Base-by-base conservation (phyloP, 2,888 invertebrate genomes). In the Lasioglossum pauxillum region DNA sequence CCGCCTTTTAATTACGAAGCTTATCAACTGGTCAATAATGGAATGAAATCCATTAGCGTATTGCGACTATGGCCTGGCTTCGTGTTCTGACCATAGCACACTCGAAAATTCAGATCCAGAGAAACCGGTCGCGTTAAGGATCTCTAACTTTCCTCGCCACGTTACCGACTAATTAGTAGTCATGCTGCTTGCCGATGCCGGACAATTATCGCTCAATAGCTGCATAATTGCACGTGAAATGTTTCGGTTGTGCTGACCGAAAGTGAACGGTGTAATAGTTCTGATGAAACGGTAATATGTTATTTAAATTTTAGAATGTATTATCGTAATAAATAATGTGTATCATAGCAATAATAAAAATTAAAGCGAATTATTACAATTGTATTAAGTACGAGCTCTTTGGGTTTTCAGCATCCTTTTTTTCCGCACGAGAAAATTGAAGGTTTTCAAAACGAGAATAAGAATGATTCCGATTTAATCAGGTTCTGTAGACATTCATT, bases 1-100 rank as follows among this genome's bases (percentile, higher is more conserved):
- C 80, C 38, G 46, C 73, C 75, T 88, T 85, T 88, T 85, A 88
- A 85, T 85, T 86, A 79, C 72, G 64, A 16, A 44, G 73, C 57
- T 86, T 73, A 81, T 86, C 86, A 64, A 53, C 10, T 69, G 78
- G 23, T 46, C 76, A 71, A 83, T 86, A 87, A 81, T 73, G 81
- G 35, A 81, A 81, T 81, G 83, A 86, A 64, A 86, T 76, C 79
- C 83, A 81, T 86, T 80, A 85, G 60, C 73, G 38, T 49, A 81
- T 82, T 76, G 46, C 72, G 60, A 16, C 19, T n/a, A 31, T 35
- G 41, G 35, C 64, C 44, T n/a, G 35, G 44, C 23, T 74, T 49
- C 41, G 16, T 31, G 12, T 16, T 38, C 5, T 27, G 35, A 8
- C 8, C 8, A 5, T 14, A 0, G 23, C 27, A 38, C 53, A 44